Conservation (phyloP, 2,113 vertebrate species). For the Syrmaticus mikado region DNA sequence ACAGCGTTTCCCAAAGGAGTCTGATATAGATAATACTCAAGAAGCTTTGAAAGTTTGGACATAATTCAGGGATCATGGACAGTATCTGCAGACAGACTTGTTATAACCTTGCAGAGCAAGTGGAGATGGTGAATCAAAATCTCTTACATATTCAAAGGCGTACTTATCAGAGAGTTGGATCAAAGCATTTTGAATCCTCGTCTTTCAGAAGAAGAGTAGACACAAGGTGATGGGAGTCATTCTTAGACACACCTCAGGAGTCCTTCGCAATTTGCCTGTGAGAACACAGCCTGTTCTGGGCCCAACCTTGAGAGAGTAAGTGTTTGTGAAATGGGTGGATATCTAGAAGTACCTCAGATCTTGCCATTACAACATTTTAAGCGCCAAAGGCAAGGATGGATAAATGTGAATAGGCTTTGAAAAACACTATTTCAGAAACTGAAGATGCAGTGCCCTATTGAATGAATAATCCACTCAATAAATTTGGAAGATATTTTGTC, state of each 20-base stretch:
- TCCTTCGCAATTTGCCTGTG: neutral
- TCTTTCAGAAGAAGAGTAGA: conserved; percentile 6
- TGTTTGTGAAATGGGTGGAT: conserved; percentile 15
- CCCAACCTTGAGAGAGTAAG: neutral
- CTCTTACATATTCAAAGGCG: neutral
- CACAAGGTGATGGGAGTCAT: neutral
- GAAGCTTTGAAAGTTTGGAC: neutral
- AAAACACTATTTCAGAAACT: conserved; percentile 13
- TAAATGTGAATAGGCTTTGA: conserved; percentile 20
- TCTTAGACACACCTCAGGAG: neutral
- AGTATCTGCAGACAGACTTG: neutral
- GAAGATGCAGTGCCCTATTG: neutral
- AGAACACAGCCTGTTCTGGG: neutral
- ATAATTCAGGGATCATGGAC: neutral
- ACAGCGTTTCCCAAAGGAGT: neutral
- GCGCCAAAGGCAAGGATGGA: neutral
- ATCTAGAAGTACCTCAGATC: conserved; percentile 20
- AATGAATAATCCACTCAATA: conserved; percentile 56
- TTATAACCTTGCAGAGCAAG: neutral
- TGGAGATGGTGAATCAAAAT: neutral
- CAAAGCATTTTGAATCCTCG: neutral
- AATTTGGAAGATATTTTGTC: conserved; percentile 53
- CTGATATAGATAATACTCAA: neutral
- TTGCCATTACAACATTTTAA: conserved; percentile 10
- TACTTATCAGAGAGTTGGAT: neutral